Conservation (phyloP, 1,140 invertebrate genomes). For the Papilio xuthus region DNA sequence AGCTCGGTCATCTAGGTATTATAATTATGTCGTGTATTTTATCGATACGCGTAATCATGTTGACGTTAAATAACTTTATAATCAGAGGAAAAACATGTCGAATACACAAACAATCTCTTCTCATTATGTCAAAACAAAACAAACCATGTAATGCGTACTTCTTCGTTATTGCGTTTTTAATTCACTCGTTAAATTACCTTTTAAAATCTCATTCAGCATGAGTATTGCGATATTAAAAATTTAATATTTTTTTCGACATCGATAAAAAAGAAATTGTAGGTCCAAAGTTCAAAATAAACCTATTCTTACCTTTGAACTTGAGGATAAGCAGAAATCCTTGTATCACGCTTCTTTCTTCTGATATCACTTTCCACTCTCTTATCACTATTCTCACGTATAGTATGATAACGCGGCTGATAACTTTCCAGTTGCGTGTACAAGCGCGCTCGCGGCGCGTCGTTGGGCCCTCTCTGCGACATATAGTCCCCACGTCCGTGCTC, state of each 20-base stretch:
- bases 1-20: no score
- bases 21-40: no score
- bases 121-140: not conserved
- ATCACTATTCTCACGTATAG: slow-evolving; percentile 77
- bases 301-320: slow-evolving; percentile 63
- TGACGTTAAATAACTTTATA: not conserved
- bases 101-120: not conserved
- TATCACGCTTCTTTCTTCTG: slow-evolving; percentile 62
- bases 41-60: not conserved
- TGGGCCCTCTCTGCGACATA: slow-evolving; percentile 65
- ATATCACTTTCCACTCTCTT: slow-evolving; percentile 75
- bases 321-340: slow-evolving; percentile 57
- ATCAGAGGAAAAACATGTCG: not conserved
- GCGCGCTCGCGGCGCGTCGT: slow-evolving; percentile 69
- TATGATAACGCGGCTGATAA: slow-evolving; percentile 80
- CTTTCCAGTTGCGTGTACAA: slow-evolving; percentile 77
- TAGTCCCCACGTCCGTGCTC: slow-evolving; percentile 58
- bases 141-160: not conserved
- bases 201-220: not conserved
- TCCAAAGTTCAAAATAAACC: slow-evolving; percentile 25
- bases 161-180: not conserved
- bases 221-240: not conserved
- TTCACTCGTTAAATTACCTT: not conserved
- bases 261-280: slow-evolving; percentile 11
- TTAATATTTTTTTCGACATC: slow-evolving; percentile 25